Evolutionary conservation across 2,113 vertebrate species (phyloP).

Genomic region (Pelecanoides urinatrix): DNA sequence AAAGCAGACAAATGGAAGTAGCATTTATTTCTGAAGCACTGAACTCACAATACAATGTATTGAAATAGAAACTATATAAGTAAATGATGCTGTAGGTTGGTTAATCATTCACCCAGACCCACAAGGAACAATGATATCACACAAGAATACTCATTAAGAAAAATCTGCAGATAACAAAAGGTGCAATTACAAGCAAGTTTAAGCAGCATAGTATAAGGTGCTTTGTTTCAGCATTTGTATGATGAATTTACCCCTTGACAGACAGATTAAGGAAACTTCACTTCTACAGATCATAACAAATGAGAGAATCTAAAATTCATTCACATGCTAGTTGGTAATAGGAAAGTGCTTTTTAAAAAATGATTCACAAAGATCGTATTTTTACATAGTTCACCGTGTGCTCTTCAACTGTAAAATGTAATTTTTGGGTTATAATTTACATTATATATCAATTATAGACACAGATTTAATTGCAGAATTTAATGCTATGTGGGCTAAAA

Average conservation of each 20-base stretch:
- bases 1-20: slow-evolving; percentile 70
- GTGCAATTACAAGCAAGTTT: slow-evolving; percentile 81
- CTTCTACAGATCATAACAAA: slow-evolving; percentile 67
- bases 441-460: slow-evolving; percentile 49
- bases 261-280: slow-evolving; percentile 68
- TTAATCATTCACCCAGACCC: slow-evolving; percentile 66
- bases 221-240: slow-evolving; percentile 74
- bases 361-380: slow-evolving; percentile 62
- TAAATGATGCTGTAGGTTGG: slow-evolving; percentile 68
- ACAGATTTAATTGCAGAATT: slow-evolving; percentile 37
- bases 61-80: slow-evolving; percentile 72
- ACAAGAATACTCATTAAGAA: slow-evolving; percentile 68
- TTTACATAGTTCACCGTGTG: slow-evolving; percentile 72
- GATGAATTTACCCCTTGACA: slow-evolving; percentile 61
- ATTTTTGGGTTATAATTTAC: slow-evolving; percentile 48
- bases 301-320: slow-evolving; percentile 70
- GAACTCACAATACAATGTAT: slow-evolving; percentile 77
- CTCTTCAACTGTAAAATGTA: slow-evolving; percentile 69
- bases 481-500: slow-evolving; percentile 51
- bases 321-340: slow-evolving; percentile 73
- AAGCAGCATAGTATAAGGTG: slow-evolving; percentile 84
- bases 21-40: slow-evolving; percentile 81
- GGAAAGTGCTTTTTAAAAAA: slow-evolving; percentile 75
- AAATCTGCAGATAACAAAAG: slow-evolving; percentile 77
- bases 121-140: slow-evolving; percentile 62